Base-by-base conservation (phyloP, 1,140 invertebrate species). In the Panagrolaimus sp. region DNA sequence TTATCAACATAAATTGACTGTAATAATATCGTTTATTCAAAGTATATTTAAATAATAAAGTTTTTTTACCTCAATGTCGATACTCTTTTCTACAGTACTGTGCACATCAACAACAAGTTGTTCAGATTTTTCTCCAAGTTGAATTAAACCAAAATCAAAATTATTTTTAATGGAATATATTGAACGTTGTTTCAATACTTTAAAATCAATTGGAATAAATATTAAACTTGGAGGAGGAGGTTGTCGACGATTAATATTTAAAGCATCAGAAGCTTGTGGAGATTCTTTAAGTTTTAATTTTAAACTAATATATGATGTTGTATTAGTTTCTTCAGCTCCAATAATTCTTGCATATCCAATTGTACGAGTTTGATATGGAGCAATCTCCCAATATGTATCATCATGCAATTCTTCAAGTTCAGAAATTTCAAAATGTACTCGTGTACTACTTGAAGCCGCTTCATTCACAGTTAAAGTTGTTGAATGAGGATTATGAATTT, bases 401-500 rank as follows among this genome's bases (percentile, higher is more conserved):
- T 57, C 51, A 27, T 57, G 51, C 13, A 57, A 13, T 57, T 57
- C 51, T 27, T 57, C 51, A 14, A 77, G 67, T 20, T 53, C 88
- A n/a, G 89, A 90, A 78, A 96, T 86, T 85, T 92, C 91, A 79
- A 96, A 85, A 83, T 93, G 90, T 4, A 73, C 66, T 84, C 96
- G 89, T 85, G 93, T 91, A 65, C 91, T 91, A 84, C 91, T 93
- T 74, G 91, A 91, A 86, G 92, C 93, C 81, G 93, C 89, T 87
- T 92, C 91, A 76, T 89, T 86, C 74, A 93, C 88, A 89, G 91
- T 92, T 81, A 96, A 87, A 67, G 89, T 86, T 75, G 89, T 87
- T 76, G 88, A 87, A 83, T 92, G 90, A 77, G 94, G 94, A 88
- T 98, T 98, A 85, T 95, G 90, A 86, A 98, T 89, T 75, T 91